These are phyloP conservation scores for Apostichopus japonicus DNA, from an alignment of 35 echinoderm and acorn worm genomes.

Conservation along the genomic window DNA sequence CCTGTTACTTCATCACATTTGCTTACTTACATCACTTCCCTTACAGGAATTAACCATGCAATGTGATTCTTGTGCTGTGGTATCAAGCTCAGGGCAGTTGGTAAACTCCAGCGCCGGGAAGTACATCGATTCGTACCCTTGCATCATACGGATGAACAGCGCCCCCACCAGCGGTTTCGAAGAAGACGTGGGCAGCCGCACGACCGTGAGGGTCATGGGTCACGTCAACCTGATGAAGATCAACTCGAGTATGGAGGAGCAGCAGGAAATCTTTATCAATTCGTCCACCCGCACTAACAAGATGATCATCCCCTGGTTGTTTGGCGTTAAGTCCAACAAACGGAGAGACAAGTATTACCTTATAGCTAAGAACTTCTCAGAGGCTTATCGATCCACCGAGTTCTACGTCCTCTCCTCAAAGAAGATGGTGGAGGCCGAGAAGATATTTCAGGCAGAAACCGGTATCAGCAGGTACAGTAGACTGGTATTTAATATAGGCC, in stretches of 20 bases:
- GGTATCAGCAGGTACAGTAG: conserved; percentile 82
- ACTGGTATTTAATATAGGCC: neutral
- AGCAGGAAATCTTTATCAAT: conserved; percentile 87
- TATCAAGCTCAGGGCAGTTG: conserved; percentile 92
- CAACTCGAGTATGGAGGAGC: conserved; percentile 76
- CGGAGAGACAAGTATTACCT: conserved; percentile 87
- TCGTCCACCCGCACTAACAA: conserved; percentile 66
- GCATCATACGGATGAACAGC: conserved; percentile 96
- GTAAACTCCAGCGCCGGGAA: conserved; percentile 80
- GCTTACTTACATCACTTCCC: neutral
- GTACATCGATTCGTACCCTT: conserved; percentile 81
- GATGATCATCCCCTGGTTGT: conserved; percentile 93
- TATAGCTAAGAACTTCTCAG: conserved; percentile 96
- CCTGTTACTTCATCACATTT: too few species aligned
- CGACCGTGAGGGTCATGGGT: conserved; percentile 90
- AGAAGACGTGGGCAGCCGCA: conserved; percentile 82
- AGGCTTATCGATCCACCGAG: conserved; percentile 74
- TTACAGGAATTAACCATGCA: conserved; percentile 83
- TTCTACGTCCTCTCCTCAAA: conserved; percentile 84
- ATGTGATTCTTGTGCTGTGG: conserved; percentile 86
- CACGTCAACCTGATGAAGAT: conserved; percentile 92
- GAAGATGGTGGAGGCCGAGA: conserved; percentile 88
- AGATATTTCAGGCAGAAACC: conserved; percentile 80
- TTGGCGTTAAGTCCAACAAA: conserved; percentile 81
- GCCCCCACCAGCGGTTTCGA: conserved; percentile 85